Conservation (phyloP, 2,888 invertebrate species). For the Eristalis arbustorum region DNA sequence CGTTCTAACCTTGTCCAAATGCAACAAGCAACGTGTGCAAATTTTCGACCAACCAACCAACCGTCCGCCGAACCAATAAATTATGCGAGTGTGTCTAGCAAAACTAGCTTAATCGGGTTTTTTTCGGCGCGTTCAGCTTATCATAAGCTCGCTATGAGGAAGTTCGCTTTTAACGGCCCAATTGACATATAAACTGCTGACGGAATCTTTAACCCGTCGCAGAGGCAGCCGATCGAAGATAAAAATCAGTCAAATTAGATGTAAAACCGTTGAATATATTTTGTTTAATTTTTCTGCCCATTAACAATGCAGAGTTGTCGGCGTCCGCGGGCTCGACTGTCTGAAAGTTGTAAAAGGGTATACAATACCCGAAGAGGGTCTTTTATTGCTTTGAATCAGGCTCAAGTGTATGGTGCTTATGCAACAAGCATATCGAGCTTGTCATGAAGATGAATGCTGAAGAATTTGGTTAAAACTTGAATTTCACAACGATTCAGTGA, state of each 20-base stretch:
- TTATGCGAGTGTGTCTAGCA: neutral
- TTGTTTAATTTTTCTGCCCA: neutral
- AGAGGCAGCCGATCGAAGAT: neutral
- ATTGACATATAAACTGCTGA: neutral
- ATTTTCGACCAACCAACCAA: neutral
- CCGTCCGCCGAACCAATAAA: neutral
- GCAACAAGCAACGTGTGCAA: neutral
- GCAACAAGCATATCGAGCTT: neutral
- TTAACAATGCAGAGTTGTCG: neutral
- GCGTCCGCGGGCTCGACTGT: neutral
- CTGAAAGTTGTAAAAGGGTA: neutral
- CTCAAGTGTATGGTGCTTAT: too few relatives aligned
- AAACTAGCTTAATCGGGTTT: neutral
- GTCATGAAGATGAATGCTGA: neutral
- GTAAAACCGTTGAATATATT: neutral
- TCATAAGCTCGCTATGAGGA: neutral
- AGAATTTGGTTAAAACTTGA: too few relatives aligned
- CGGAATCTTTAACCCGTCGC: neutral
- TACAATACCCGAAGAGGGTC: neutral
- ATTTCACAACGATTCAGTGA: too few relatives aligned
- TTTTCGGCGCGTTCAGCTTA: neutral
- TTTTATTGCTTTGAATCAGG: neutral
- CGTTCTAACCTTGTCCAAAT: neutral
- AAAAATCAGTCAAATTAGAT: neutral
- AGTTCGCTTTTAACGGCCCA: neutral